Conservation (phyloP, 2,113 vertebrate species). For the Bos indicus region DNA sequence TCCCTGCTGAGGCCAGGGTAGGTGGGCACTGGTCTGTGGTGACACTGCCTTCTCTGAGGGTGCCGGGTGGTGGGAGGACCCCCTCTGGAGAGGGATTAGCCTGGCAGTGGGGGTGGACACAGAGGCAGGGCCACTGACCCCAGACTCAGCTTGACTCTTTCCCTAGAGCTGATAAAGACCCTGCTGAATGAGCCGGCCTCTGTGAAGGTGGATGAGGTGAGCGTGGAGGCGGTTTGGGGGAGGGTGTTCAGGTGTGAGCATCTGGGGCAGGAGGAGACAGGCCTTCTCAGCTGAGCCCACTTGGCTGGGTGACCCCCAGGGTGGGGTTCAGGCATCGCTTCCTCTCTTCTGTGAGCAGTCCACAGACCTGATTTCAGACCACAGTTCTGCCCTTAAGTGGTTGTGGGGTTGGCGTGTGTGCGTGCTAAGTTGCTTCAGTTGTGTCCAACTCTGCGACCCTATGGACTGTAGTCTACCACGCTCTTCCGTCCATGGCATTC, state of each 20-base stretch:
- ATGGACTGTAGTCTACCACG: background rate
- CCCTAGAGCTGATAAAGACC: conserved; percentile 76
- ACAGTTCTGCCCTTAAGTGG: background rate
- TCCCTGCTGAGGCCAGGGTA: background rate
- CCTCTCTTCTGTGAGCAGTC: background rate
- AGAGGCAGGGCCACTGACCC: background rate
- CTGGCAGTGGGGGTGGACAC: background rate
- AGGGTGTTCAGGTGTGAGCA: background rate
- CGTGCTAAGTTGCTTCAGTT: background rate
- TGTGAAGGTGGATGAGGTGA: conserved; percentile 76
- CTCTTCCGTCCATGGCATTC: fast-evolving
- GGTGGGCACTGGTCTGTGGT: background rate
- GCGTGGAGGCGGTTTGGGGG: background rate
- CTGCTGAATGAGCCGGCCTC: conserved; percentile 74
- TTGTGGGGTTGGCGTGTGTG: background rate
- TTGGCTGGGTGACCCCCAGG: background rate
- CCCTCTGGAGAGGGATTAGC: background rate
- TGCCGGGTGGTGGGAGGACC: background rate
- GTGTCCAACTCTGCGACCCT: background rate
- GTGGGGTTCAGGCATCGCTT: background rate
- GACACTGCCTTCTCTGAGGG: background rate
- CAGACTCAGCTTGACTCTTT: background rate
- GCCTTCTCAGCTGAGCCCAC: background rate
- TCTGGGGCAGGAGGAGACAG: background rate
- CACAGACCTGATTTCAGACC: background rate